Evolutionary conservation across 2,113 vertebrate genomes (phyloP).

Genomic region (Ailurus styani): DNA sequence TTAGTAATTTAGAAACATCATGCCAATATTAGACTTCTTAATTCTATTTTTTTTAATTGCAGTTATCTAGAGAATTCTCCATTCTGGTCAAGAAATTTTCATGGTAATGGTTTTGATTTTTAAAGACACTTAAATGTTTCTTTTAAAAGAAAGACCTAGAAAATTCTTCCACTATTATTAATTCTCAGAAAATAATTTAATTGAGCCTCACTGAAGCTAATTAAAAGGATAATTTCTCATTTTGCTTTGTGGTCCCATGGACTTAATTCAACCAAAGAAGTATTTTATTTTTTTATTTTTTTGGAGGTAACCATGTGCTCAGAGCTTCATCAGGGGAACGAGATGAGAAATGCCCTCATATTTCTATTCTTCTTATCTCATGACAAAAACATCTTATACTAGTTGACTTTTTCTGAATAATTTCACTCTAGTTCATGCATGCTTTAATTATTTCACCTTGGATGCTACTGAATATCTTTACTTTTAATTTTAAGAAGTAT

Average conservation of each 20-base stretch:
- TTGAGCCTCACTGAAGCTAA: slow-evolving; percentile 72
- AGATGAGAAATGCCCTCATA: slow-evolving; percentile 32
- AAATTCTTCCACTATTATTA: slow-evolving; percentile 71
- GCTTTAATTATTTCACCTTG: background rate
- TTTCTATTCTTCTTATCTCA: background rate
- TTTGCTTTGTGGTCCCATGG: slow-evolving; percentile 73
- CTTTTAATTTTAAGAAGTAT: background rate
- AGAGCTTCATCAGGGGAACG: slow-evolving; percentile 14
- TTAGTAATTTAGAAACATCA: slow-evolving; percentile 61
- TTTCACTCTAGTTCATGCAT: background rate
- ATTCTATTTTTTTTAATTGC: slow-evolving; percentile 65
- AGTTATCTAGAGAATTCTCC: slow-evolving; percentile 66
- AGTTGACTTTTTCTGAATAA: slow-evolving; percentile 15
- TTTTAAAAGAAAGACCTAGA: slow-evolving; percentile 71
- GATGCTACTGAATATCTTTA: background rate
- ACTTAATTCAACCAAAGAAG: slow-evolving; percentile 66
- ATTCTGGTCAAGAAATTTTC: slow-evolving; percentile 67
- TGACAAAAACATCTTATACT: background rate
- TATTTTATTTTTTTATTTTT: slow-evolving; percentile 37
- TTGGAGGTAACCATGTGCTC: slow-evolving; percentile 39
- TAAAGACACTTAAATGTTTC: slow-evolving; percentile 59
- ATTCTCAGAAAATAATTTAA: slow-evolving; percentile 78
- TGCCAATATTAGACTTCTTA: slow-evolving; percentile 58
- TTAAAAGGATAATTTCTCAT: slow-evolving; percentile 77
- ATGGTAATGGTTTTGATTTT: slow-evolving; percentile 67